phyloP scores from a whole-genome alignment of 2,113 vertebrate genomes.

The Solea solea region DNA sequence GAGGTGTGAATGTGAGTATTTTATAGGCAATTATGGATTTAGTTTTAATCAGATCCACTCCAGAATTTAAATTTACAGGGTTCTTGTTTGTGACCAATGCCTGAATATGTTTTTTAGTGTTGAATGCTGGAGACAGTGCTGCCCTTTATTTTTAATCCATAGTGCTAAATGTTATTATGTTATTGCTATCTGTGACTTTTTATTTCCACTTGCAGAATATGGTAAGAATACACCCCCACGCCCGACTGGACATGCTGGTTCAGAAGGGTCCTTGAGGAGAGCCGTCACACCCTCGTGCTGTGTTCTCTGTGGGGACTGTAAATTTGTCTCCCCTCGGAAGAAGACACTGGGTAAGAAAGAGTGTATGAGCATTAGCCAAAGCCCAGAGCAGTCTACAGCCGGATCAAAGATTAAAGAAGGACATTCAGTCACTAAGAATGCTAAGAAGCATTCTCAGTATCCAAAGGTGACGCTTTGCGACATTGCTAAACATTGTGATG shows the following conservation, averaged over 20 bases:
- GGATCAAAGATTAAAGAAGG: not conserved
- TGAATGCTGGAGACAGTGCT: too few species aligned
- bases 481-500: conserved; percentile 35
- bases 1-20: too few species aligned
- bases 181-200: conserved; percentile 14
- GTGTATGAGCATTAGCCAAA: not conserved
- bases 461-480: conserved; percentile 63
- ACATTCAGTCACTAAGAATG: not conserved
- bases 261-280: conserved; percentile 32
- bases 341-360: conserved; percentile 13
- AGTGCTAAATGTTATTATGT: not conserved
- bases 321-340: conserved; percentile 1
- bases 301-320: conserved; percentile 22
- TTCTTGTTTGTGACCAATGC: too few species aligned
- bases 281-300: not conserved
- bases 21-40: too few species aligned
- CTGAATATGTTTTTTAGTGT: too few species aligned
- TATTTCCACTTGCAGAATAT: conserved; percentile 59
- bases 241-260: conserved; percentile 8
- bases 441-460: conserved; percentile 24
- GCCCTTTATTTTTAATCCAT: too few species aligned
- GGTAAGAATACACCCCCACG: conserved; percentile 9
- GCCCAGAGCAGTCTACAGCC: not conserved
- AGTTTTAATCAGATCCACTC: too few species aligned
- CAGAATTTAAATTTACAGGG: too few species aligned